A percentile compares a stretch with the other conserved stretches of the same genome.
Evolutionary conservation across 2,113 vertebrate species (phyloP).

Genomic region (Noturus placidus): DNA sequence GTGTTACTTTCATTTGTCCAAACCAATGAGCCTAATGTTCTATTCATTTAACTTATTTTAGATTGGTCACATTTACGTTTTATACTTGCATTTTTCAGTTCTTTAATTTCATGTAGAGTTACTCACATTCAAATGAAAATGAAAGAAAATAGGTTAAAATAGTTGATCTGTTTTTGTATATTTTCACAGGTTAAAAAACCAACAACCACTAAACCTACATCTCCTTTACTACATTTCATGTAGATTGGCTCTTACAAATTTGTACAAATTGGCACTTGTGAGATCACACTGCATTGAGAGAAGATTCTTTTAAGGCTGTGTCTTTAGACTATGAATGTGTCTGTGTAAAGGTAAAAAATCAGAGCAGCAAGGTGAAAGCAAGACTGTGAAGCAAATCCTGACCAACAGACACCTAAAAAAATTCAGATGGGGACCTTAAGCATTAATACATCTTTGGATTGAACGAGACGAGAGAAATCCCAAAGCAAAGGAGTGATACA

Average conservation of each 20-base stretch:
- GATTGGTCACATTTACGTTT: not conserved
- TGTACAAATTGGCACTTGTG: not conserved
- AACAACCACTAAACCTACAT: not conserved
- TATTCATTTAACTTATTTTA: not conserved
- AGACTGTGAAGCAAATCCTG: conserved; percentile 12
- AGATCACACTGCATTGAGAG: not conserved
- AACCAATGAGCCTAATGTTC: not conserved
- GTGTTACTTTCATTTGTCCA: not conserved
- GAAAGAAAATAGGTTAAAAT: not conserved
- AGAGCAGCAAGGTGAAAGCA: not conserved
- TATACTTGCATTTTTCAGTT: no score
- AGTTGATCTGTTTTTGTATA: not conserved
- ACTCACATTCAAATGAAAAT: not conserved
- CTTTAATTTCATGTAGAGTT: not conserved
- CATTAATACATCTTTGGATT: not conserved
- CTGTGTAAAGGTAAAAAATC: not conserved
- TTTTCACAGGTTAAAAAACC: not conserved
- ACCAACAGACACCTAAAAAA: not conserved
- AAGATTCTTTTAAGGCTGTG: no score
- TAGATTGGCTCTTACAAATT: not conserved
- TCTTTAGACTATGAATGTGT: not conserved
- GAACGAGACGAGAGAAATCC: conserved; percentile 53
- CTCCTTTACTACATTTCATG: not conserved
- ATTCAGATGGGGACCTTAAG: not conserved
- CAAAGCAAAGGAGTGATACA: conserved; percentile 25